Evolutionary conservation across 92 coral and sea anemone genomes (phyloP).

Genomic region (Epizoanthus scotinus): DNA sequence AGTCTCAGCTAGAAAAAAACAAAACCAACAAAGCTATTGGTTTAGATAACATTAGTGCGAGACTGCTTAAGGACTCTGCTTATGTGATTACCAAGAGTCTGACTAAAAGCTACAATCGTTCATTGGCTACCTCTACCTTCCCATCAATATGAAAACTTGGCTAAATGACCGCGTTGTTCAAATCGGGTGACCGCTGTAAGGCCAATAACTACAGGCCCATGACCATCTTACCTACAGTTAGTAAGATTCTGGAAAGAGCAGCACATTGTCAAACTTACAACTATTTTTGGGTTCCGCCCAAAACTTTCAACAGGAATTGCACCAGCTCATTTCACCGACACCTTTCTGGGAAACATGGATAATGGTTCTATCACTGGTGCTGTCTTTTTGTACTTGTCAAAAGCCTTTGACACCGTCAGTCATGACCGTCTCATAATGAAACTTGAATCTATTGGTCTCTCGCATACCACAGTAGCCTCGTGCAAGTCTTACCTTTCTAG

Average conservation of each 20-base stretch:
- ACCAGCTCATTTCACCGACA: conserved; percentile 50
- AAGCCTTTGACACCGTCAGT: conserved; percentile 50
- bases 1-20: neutral
- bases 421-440: conserved; percentile 29
- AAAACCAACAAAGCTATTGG: conserved; percentile 25
- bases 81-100: neutral
- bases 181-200: conserved; percentile 15
- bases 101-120: neutral
- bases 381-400: conserved; percentile 48
- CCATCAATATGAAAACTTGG: conserved; percentile 4
- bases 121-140: conserved; percentile 18
- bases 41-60: neutral
- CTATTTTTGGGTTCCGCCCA: conserved; percentile 24
- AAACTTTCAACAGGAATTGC: conserved; percentile 40
- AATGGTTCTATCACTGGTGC: conserved; percentile 42
- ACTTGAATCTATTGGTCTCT: conserved; percentile 36
- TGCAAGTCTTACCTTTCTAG: conserved; percentile 45
- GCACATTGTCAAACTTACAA: conserved; percentile 8
- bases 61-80: conserved; percentile 31
- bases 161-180: conserved; percentile 11
- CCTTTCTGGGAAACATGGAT: conserved; percentile 48
- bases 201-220: conserved; percentile 29
- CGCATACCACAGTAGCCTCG: conserved; percentile 28
- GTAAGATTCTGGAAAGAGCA: conserved; percentile 28
- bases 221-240: conserved; percentile 17